Evolutionary conservation across 1,140 invertebrate species (phyloP).

Genomic region (Drosophila takahashii): DNA sequence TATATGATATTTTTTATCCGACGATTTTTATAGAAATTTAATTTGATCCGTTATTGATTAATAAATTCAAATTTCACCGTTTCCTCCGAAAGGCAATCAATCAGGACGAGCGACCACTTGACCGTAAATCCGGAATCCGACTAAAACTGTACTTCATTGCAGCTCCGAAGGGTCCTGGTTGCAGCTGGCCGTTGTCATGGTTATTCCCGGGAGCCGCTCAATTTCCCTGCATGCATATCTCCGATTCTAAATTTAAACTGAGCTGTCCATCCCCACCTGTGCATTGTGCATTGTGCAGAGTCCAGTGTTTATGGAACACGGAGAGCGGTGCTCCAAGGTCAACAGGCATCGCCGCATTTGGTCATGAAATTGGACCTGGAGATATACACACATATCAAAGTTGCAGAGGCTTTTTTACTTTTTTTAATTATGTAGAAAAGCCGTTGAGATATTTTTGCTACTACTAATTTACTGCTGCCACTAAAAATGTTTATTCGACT

Average conservation of each 20-base stretch:
- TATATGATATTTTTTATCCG: constrained; percentile 9
- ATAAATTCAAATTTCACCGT: constrained; percentile 12
- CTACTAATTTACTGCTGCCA: no score
- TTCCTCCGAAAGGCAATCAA: constrained; percentile 3
- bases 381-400: no score
- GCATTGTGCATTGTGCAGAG: constrained; percentile 1
- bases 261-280: constrained; percentile 10
- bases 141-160: constrained; percentile 12
- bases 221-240: constrained; percentile 16
- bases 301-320: neutral
- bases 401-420: no score
- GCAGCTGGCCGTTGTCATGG: constrained; percentile 30
- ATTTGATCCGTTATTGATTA: constrained; percentile 35
- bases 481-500: no score
- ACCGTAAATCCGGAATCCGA: neutral
- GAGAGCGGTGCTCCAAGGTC: neutral
- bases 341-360: no score
- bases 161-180: neutral
- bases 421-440: no score
- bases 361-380: neutral
- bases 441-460: no score
- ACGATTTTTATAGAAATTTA: constrained; percentile 29
- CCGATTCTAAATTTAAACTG: constrained; percentile 38
- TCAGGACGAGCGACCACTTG: constrained; percentile 4
- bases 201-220: constrained; percentile 12